These are phyloP conservation scores for Gyrodactylus bullatarudis DNA, from an alignment of 1,140 invertebrate species.

Conservation along the genomic window DNA sequence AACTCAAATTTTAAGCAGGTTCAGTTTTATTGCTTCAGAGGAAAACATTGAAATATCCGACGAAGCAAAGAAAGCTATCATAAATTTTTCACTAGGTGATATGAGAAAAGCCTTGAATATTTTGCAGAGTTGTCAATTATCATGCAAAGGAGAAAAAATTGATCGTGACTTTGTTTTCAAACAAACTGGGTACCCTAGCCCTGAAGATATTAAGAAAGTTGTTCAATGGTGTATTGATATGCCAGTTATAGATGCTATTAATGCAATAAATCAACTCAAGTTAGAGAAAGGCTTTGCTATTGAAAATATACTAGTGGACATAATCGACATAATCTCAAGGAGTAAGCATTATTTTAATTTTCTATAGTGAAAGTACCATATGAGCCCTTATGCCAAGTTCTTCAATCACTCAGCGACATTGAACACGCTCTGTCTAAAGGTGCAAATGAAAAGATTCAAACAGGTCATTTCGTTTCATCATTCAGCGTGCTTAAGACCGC, in stretches of 20 bases:
- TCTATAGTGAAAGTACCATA: not conserved
- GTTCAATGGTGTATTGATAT: not conserved
- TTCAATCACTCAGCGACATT: not conserved
- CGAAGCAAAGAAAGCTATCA: constrained; percentile 54
- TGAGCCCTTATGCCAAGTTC: not conserved
- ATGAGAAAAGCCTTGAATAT: constrained; percentile 90
- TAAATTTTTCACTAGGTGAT: constrained; percentile 65
- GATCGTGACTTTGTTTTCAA: not conserved
- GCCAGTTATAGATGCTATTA: not conserved
- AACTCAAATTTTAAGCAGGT: constrained; percentile 52
- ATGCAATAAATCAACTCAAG: not conserved
- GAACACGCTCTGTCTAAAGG: not conserved
- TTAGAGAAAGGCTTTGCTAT: not conserved
- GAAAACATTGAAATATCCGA: constrained; percentile 60
- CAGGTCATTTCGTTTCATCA: not conserved
- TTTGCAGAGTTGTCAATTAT: constrained; percentile 24
- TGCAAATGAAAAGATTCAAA: not conserved
- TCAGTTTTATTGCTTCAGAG: constrained; percentile 43
- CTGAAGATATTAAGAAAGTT: not conserved
- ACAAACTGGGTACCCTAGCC: not conserved
- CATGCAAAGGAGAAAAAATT: not conserved
- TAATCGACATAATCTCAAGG: not conserved
- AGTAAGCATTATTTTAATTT: not conserved
- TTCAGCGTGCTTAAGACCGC: not conserved
- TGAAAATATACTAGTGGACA: not conserved